Evolutionary conservation across 2,888 invertebrate species (phyloP).

Genomic region (Drosophila dives): DNA sequence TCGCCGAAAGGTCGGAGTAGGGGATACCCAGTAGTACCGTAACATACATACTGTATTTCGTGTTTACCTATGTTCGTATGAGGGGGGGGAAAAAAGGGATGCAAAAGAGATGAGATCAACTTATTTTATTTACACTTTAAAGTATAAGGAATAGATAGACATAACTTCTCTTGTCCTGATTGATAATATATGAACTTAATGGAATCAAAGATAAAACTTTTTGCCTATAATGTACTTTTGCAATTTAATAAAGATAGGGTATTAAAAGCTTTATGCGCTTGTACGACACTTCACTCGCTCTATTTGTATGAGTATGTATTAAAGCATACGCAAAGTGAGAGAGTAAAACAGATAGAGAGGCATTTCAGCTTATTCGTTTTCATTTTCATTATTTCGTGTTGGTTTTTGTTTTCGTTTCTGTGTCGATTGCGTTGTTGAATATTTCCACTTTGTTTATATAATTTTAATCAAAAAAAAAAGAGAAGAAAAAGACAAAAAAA

Average conservation of each 20-base stretch:
- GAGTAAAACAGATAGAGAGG: slow-evolving; percentile 27
- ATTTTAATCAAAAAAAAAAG: slow-evolving; percentile 78
- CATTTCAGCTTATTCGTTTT: slow-evolving; percentile 39
- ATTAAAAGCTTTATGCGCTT: slow-evolving; percentile 55
- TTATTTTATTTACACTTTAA: neutral
- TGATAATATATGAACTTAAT: neutral
- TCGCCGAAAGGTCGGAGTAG: neutral
- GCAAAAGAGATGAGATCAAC: neutral
- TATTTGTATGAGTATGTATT: neutral
- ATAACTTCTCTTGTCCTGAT: neutral
- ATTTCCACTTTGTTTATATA: slow-evolving; percentile 83
- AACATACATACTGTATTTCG: neutral
- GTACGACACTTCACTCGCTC: slow-evolving; percentile 2
- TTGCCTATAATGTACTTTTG: neutral
- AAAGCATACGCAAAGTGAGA: slow-evolving; percentile 9
- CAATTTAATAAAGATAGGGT: neutral
- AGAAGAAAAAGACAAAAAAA: slow-evolving; percentile 46
- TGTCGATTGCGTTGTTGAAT: slow-evolving; percentile 81
- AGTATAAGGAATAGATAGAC: neutral
- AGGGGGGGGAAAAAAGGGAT: neutral
- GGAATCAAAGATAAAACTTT: neutral
- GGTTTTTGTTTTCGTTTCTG: slow-evolving; percentile 63
- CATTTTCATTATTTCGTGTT: slow-evolving; percentile 69
- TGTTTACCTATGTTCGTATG: neutral
- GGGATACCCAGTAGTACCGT: neutral